These are phyloP conservation scores for Melozone crissalis DNA, from an alignment of 2,113 vertebrate species.

Conservation along the genomic window DNA sequence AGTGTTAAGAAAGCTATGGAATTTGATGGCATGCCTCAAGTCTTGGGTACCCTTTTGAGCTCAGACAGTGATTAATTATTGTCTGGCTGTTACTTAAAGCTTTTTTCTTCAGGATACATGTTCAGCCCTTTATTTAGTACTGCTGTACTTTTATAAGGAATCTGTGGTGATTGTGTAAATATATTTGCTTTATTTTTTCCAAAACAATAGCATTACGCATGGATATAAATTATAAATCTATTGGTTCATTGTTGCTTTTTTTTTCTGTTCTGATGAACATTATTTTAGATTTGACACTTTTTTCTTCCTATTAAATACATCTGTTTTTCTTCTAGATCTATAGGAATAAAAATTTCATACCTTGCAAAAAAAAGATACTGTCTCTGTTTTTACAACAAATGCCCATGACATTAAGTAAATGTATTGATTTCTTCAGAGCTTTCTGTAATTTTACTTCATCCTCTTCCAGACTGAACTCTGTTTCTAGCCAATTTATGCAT, in stretches of 20 bases:
- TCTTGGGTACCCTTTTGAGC: not conserved
- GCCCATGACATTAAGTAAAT: not conserved
- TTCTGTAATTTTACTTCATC: not conserved
- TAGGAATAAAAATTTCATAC: not conserved
- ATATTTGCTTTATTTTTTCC: not conserved
- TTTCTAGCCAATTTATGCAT: not conserved
- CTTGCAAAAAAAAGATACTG: not conserved
- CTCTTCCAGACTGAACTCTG: not conserved
- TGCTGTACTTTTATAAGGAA: not conserved
- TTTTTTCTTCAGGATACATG: not conserved
- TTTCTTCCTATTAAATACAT: not conserved
- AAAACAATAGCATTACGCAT: not conserved
- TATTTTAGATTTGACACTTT: not conserved
- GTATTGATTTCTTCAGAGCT: not conserved
- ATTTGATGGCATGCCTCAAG: not conserved
- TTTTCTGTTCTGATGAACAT: not conserved
- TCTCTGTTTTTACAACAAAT: not conserved
- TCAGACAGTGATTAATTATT: not conserved
- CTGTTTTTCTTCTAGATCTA: not conserved
- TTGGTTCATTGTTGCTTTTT: rapidly evolving
- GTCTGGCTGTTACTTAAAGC: not conserved
- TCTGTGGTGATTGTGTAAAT: not conserved
- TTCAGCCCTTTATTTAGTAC: not conserved
- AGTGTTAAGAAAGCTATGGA: not conserved
- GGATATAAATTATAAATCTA: not conserved